Evolutionary conservation across 2,888 invertebrate genomes (phyloP).

Genomic region (Dascillus cervinus): DNA sequence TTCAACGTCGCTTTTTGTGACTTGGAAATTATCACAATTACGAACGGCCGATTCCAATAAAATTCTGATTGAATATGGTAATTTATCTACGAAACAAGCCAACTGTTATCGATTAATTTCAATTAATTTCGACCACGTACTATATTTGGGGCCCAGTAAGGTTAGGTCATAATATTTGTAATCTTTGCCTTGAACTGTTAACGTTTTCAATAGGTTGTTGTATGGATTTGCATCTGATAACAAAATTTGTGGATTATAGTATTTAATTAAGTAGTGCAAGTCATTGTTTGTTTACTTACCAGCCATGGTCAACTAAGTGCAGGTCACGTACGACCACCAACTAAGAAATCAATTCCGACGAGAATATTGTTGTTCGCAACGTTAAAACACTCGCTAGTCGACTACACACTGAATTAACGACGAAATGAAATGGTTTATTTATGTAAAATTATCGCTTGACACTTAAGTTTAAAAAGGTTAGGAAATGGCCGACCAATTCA

Average conservation of each 20-base stretch:
- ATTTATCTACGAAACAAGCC: slow-evolving; percentile 55
- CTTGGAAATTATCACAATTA: slow-evolving; percentile 94
- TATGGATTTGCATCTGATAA: slow-evolving; percentile 56
- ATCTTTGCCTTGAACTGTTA: slow-evolving; percentile 52
- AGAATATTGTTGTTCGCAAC: too few relatives aligned
- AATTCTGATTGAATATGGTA: slow-evolving; percentile 89
- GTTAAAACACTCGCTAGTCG: too few relatives aligned
- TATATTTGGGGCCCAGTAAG: slow-evolving; percentile 68
- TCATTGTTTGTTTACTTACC: slow-evolving; percentile 18
- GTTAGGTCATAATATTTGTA: slow-evolving; percentile 76
- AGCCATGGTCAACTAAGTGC: slow-evolving; percentile 22
- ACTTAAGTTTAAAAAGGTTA: too few relatives aligned
- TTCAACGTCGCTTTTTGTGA: slow-evolving; percentile 75
- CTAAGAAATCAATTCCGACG: too few relatives aligned
- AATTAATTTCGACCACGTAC: too few relatives aligned
- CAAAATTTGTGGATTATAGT: slow-evolving; percentile 2
- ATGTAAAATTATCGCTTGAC: too few relatives aligned
- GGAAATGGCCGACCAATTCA: too few relatives aligned
- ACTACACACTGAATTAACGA: too few relatives aligned
- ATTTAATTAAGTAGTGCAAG: not conserved
- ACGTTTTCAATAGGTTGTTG: slow-evolving; percentile 49
- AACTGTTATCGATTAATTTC: too few relatives aligned
- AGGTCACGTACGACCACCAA: slow-evolving; percentile 21
- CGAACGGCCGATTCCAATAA: slow-evolving; percentile 92
- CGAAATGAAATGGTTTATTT: too few relatives aligned